Base-by-base conservation (phyloP, 2,113 vertebrate genomes). In the Lepisosteus oculatus region DNA sequence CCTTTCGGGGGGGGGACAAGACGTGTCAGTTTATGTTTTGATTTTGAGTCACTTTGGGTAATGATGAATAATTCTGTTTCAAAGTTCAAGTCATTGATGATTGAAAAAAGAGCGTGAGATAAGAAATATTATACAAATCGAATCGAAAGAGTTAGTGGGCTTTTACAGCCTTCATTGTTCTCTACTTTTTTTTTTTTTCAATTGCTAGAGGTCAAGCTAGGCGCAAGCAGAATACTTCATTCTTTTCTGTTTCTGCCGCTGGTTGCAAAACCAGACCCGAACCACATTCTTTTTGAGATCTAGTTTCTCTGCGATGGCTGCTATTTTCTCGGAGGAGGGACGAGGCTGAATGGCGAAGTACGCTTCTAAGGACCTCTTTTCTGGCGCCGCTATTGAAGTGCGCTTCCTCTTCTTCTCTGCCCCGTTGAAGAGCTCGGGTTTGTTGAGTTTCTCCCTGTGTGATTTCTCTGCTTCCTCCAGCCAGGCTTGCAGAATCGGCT, bases 231-330 rank as follows among this genome's bases (percentile, higher is more conserved):
- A 98, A 81, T 98, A 99, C 84, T 99, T 99, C 97, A 99, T 99
- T 80, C 97, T 93, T 90, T 99, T 99, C 90, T 98, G 97, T 92
- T 99, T 99, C 93, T 99, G 97, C 77, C 97, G 91, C 88, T 99
- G 97, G 90, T 99, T 98, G 87, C 96, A 99, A 87, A 99, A 99
- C 97, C 97, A 99, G 74, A 99, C 96, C 6, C 97, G 95, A 69
- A 99, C 97, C 87, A 99, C 97, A 84, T 98, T 99, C 89, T 98
- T 99, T 90, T 99, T 98, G 70, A 99, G 96, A 91, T 98, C 97
- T 85, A 99, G 91, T 84, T 98, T 99, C 80, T 98, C 97, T 0
- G 97, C 97, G 70, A 99, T 99, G 54, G 96, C 97, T 9, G 97
- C 96, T 76, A 99, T 99, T 86, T 99, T 99, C 86, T 99, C 97